Evolutionary conservation across 2,113 vertebrate species (phyloP).

Genomic region (Lipophrys pholis): DNA sequence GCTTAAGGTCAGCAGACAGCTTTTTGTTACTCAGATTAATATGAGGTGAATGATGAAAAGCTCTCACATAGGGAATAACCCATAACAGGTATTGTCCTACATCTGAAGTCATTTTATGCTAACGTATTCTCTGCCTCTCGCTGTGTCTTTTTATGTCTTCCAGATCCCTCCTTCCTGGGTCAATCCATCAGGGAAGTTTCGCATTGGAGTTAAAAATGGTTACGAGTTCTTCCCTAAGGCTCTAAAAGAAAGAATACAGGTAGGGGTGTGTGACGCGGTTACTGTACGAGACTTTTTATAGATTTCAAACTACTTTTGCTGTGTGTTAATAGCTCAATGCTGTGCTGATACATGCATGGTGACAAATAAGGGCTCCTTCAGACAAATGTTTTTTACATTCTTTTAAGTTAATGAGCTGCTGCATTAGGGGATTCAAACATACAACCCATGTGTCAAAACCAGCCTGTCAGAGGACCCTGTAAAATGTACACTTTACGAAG

Average conservation of each 20-base stretch:
- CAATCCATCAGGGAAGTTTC: slow-evolving; percentile 95
- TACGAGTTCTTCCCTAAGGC: slow-evolving; percentile 98
- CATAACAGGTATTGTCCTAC: neutral
- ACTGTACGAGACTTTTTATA: neutral
- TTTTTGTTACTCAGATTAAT: neutral
- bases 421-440: no score
- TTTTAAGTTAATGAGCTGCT: no score
- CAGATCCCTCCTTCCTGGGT: slow-evolving; percentile 92
- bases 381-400: no score
- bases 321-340: neutral
- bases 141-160: slow-evolving; percentile 46
- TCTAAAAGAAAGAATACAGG: slow-evolving; percentile 97
- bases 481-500: no score
- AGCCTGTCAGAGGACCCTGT: no score
- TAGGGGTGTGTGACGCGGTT: slow-evolving; percentile 66
- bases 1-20: slow-evolving; percentile 85
- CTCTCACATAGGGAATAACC: neutral
- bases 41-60: neutral
- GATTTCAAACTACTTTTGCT: neutral
- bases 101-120: neutral
- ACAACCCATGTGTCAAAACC: no score
- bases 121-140: slow-evolving; percentile 8
- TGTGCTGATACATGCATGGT: neutral
- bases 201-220: slow-evolving; percentile 97
- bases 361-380: no score